These are phyloP conservation scores for Chondrilla cf. caribensis DNA, from an alignment of 37 sponge, comb jelly and placozoan genomes.

Conservation along the genomic window DNA sequence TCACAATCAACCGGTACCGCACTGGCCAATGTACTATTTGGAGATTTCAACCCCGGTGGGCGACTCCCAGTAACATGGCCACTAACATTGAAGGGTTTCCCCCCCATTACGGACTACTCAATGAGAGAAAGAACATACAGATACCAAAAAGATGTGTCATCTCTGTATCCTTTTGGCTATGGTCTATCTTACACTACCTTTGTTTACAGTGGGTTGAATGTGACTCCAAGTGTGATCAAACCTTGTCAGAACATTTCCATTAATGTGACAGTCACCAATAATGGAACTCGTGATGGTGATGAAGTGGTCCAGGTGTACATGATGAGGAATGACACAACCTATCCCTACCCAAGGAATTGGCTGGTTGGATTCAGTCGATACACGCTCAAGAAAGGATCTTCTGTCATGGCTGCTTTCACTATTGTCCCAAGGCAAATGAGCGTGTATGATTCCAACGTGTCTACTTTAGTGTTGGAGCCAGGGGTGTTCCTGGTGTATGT, in stretches of 20 bases:
- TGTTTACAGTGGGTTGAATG: conserved; percentile 11
- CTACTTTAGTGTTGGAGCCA: conserved; percentile 19
- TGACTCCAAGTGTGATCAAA: conserved; percentile 13
- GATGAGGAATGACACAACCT: not conserved
- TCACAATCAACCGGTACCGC: conserved; percentile 35
- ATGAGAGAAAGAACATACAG: conserved; percentile 50
- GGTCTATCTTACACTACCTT: conserved; percentile 43
- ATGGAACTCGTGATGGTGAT: conserved; percentile 38
- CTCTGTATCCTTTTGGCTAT: conserved; percentile 50
- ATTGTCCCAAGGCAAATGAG: conserved; percentile 32
- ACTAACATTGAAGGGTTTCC: not conserved
- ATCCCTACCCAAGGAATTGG: conserved; percentile 26
- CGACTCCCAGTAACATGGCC: conserved; percentile 39
- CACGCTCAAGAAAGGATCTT: not conserved
- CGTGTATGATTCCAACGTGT: not conserved
- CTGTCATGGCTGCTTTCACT: not conserved
- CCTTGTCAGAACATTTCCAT: conserved; percentile 35
- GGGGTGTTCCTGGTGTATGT: conserved; percentile 29
- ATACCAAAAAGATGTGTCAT: not conserved
- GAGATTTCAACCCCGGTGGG: conserved; percentile 39
- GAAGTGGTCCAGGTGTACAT: conserved; percentile 65
- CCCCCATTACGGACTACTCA: conserved; percentile 34
- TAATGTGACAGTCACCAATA: conserved; percentile 37
- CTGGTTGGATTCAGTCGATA: conserved; percentile 51
- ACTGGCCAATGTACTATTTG: conserved; percentile 25